phyloP scores from a whole-genome alignment of 2,797 vertebrate species.

The Gorsachius magnificus region DNA sequence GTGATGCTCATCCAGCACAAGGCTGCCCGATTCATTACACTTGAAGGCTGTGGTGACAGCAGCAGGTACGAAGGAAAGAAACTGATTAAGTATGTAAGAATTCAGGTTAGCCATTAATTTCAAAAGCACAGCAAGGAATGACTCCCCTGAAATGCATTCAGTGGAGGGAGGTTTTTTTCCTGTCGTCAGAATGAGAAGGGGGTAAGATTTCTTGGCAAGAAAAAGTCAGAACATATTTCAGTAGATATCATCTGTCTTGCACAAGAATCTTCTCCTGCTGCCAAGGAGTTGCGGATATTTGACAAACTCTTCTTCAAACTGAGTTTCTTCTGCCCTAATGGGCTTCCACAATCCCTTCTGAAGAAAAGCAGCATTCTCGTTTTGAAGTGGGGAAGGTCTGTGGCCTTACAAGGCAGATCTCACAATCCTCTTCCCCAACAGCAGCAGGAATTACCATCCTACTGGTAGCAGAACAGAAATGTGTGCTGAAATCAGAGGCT shows the following conservation, averaged over 20 bases:
- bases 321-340: conserved; percentile 26
- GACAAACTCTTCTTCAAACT: conserved; percentile 55
- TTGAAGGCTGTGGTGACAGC: conserved; percentile 35
- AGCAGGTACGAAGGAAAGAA: conserved; percentile 37
- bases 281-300: conserved; percentile 56
- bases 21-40: neutral
- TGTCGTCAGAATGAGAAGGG: conserved; percentile 51
- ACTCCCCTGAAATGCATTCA: conserved; percentile 34
- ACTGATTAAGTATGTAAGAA: conserved; percentile 7
- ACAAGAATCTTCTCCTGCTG: conserved; percentile 61
- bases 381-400: conserved; percentile 9
- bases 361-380: neutral
- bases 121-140: conserved; percentile 43
- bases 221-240: conserved; percentile 65
- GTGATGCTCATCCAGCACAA: neutral
- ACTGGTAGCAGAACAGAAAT: neutral
- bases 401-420: neutral
- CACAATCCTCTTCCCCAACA: neutral
- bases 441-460: neutral
- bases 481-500: neutral
- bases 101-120: conserved; percentile 51
- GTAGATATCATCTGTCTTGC: conserved; percentile 70
- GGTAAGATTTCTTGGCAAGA: conserved; percentile 64
- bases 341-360: conserved; percentile 6
- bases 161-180: conserved; percentile 22